Conservation (phyloP, 2,113 vertebrate species). For the Stegastes partitus region DNA sequence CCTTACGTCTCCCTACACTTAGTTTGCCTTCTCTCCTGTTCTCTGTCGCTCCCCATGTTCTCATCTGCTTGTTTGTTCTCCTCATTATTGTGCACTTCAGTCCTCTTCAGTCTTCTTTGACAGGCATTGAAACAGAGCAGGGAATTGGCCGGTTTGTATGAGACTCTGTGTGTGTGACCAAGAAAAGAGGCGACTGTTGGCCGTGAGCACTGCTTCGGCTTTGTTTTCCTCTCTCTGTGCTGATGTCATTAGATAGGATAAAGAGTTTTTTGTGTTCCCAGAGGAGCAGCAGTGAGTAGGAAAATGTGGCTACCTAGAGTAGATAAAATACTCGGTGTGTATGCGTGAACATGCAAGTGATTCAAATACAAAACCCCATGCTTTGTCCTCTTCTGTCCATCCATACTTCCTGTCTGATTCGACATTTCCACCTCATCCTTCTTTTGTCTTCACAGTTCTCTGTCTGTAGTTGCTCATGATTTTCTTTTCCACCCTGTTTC, state of each 20-base stretch:
- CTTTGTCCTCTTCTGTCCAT: constrained; percentile 50
- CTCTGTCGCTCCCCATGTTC: constrained; percentile 43
- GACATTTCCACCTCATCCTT: constrained; percentile 64
- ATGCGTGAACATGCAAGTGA: constrained; percentile 27
- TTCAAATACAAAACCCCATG: constrained; percentile 41
- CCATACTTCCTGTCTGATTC: constrained; percentile 63
- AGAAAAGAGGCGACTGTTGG: constrained; percentile 71
- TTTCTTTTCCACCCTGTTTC: constrained; percentile 46
- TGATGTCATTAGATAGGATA: constrained; percentile 77
- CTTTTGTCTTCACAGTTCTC: constrained; percentile 61
- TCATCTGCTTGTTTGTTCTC: constrained; percentile 57
- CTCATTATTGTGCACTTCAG: constrained; percentile 57
- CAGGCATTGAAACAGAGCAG: constrained; percentile 63
- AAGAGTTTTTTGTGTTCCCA: constrained; percentile 67
- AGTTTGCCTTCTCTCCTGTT: constrained; percentile 12
- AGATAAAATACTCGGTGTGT: constrained; percentile 17
- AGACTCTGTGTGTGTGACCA: constrained; percentile 46
- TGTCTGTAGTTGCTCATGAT: constrained; percentile 64
- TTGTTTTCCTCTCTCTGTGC: constrained; percentile 62
- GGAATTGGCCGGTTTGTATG: constrained; percentile 64
- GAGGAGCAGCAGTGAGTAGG: constrained; percentile 49
- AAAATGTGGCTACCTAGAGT: constrained; percentile 63
- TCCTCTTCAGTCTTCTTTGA: constrained; percentile 60
- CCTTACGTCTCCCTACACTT: neutral
- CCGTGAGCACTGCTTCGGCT: constrained; percentile 61